Conservation (phyloP, 2,888 invertebrate species). For the Drosophila subquinaria region DNA sequence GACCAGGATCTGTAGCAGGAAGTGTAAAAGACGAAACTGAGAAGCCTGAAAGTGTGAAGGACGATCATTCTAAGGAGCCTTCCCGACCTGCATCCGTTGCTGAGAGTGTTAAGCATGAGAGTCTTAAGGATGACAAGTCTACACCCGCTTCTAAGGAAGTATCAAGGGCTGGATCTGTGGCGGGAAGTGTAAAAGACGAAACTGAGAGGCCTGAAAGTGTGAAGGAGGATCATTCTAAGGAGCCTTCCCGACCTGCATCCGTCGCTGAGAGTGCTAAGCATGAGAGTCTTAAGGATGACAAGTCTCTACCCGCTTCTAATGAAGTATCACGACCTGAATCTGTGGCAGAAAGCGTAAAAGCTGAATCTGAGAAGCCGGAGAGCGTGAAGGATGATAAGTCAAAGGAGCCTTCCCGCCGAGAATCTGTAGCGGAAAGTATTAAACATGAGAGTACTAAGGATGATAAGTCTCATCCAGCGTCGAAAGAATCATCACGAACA, state of each 20-base stretch:
- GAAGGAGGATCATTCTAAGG: constrained; percentile 37
- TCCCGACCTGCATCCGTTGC: constrained; percentile 1
- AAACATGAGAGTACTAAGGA: too few relatives aligned
- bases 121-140: constrained; percentile 46
- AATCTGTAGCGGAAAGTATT: too few relatives aligned
- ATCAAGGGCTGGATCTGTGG: constrained; percentile 29
- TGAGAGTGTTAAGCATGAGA: constrained; percentile 39
- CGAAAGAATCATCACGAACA: too few relatives aligned
- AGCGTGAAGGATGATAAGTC: too few relatives aligned
- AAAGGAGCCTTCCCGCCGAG: too few relatives aligned
- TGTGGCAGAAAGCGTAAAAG: too few relatives aligned
- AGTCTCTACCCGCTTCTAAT: too few relatives aligned
- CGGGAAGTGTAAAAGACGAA: constrained; percentile 29
- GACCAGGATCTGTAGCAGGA: constrained; percentile 8
- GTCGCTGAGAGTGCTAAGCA: too few relatives aligned
- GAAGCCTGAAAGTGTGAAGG: not conserved
- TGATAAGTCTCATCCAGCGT: too few relatives aligned
- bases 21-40: constrained; percentile 3
- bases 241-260: constrained; percentile 17
- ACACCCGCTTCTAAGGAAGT: constrained; percentile 19
- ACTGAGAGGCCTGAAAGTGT: constrained; percentile 33
- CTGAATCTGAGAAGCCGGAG: too few relatives aligned
- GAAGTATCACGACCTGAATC: too few relatives aligned
- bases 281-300: too few relatives aligned
- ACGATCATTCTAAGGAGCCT: constrained; percentile 13